Evolutionary conservation across 2,888 invertebrate genomes (phyloP), one percentile per base, ranked within the genome.

Genomic region (Cantharis rustica): DNA sequence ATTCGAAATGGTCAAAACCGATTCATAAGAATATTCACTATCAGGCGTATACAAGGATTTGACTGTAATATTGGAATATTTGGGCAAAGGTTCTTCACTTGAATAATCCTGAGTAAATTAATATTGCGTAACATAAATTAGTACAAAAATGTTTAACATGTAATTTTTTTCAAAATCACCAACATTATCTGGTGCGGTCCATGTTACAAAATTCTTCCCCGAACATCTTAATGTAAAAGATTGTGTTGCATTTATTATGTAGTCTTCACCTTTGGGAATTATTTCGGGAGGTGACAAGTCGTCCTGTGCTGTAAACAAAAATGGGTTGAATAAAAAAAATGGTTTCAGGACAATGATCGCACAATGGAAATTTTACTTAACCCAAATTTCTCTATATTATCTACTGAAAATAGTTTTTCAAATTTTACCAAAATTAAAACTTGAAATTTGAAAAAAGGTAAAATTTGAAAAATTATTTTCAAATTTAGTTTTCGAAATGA

Each of bases 141-240:
- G n/a, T n/a, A n/a, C n/a, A 27, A 31, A 15, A n/a, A 15, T 17
- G n/a, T 23, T 1, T 62, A 20, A 15, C 5, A 61, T 10, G 79
- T 75, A n/a, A n/a, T n/a, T n/a, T n/a, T n/a, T n/a, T n/a, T n/a
- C n/a, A n/a, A n/a, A n/a, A n/a, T n/a, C n/a, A n/a, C n/a, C n/a
- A n/a, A n/a, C n/a, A 16, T 77, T 76, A 62, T 79, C 80, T 10
- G 83, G 81, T 62, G 79, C 79, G 9, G 75, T 82, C 90, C 90
- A 91, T 16, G 81, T 84, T n/a, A 90, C 81, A 0, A 88, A 87
- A 62, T 85, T 84, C 11, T 84, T 86, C 31, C 89, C 89, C 80
- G 89, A 88, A 80, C 91, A 91, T n/a, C 85, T 83, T 69, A 90
- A 79, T 2, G 87, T 88, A 66, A 87, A 87, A 80, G 88, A 87